Base-by-base conservation (phyloP, 2,888 invertebrate species). In the Adelognathus sp. region DNA sequence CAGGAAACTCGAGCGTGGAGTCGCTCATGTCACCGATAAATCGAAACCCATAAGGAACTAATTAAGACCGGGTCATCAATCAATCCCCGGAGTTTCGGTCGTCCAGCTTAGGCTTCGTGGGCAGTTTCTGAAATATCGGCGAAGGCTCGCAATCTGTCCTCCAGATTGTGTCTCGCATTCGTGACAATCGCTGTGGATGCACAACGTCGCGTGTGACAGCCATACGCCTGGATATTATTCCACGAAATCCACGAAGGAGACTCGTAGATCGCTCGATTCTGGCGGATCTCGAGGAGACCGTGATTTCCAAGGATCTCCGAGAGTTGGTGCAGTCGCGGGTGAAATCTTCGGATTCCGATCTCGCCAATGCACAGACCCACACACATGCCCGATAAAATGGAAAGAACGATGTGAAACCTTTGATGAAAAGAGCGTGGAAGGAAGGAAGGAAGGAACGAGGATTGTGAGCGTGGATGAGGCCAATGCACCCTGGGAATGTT, bases 21-120 rank as follows among this genome's bases (percentile, higher is more conserved):
- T 7, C 41, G 29, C 14, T 33, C 44, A 33, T 44, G 33, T 61
- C 29, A n/a, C 33, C 56, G 79, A 72, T 67, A 67, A 67, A 75
- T 67, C 75, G 61, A 61, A 21, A 7, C 31, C 46, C 56, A 71
- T 72, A 36, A 67, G 71, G 46, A 75, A 79, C 75, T 71, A 79
- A 79, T 75, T 75, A 79, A 67, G 75, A 52, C 58, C 27, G 46
- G 61, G 74, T 16, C 61, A 75, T 79, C 71, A 33, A 79, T 75
- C 67, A 75, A 63, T n/a, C n/a, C n/a, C 27, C 14, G 24, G 39
- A 54, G 36, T 64, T 79, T 74, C 36, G 46, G 61, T 66, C 61
- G 41, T 56, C 50, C 9, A 41, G 14, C 60, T 64, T 39, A n/a
- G n/a, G 73, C 58, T 70, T 66, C 44, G 78, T 74, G 54, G 75